Conservation (phyloP, 2,113 vertebrate species). For the Haliaeetus leucogaster region DNA sequence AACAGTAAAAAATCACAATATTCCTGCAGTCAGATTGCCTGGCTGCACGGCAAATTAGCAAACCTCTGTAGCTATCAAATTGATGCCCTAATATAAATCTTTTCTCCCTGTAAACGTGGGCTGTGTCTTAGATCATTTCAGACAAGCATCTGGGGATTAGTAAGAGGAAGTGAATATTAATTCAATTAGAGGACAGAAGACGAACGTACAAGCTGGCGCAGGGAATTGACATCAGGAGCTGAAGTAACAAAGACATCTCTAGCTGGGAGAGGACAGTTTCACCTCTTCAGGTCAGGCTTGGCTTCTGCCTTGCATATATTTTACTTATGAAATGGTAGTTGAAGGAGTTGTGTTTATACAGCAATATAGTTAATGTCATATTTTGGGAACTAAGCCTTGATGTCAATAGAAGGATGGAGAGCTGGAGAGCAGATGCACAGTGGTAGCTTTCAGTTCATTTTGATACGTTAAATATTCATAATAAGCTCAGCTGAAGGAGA, state of each 20-base stretch:
- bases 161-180: conserved; percentile 7
- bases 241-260: neutral
- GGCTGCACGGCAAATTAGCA: neutral
- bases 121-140: neutral
- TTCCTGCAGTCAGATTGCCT: neutral
- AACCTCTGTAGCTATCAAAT: neutral
- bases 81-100: neutral
- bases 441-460: conserved; percentile 31
- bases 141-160: conserved; percentile 24
- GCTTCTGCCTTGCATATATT: neutral
- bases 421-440: neutral
- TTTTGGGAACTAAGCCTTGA: neutral
- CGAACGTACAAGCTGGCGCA: neutral
- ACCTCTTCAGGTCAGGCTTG: neutral
- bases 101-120: neutral
- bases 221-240: neutral
- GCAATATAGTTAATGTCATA: neutral
- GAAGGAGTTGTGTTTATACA: conserved; percentile 10
- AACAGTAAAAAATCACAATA: neutral
- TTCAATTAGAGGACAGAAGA: conserved; percentile 24
- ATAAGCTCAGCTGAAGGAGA: neutral
- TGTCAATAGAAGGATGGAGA: neutral
- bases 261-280: neutral
- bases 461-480: conserved; percentile 11
- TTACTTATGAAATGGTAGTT: conserved; percentile 9